These are phyloP conservation scores for Pollimyrus isidori DNA, from an alignment of 2,113 vertebrate species.

Conservation along the genomic window DNA sequence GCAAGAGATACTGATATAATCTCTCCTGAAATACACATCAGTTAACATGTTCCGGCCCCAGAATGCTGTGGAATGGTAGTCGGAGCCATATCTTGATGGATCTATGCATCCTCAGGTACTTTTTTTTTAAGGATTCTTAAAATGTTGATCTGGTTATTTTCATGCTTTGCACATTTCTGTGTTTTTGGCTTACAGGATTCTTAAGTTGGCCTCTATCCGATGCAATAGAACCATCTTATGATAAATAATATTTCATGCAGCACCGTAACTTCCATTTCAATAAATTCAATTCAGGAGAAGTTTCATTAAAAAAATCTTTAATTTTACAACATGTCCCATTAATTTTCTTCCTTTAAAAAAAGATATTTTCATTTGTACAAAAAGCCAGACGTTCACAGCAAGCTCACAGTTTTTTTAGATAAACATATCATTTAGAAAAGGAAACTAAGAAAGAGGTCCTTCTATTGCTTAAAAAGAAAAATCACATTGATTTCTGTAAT, in stretches of 20 bases:
- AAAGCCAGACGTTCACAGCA: background rate
- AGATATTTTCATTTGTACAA: slow-evolving; percentile 23
- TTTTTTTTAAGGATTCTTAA: background rate
- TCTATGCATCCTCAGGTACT: background rate
- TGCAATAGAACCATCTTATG: background rate
- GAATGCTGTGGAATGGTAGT: background rate
- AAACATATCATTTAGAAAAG: background rate
- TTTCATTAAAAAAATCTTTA: slow-evolving; percentile 20
- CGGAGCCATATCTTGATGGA: background rate
- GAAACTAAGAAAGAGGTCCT: background rate
- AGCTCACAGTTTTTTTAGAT: background rate
- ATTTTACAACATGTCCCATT: slow-evolving; percentile 18
- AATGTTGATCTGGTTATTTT: background rate
- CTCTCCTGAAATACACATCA: background rate
- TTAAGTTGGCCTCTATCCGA: background rate
- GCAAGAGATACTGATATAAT: background rate
- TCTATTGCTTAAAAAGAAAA: background rate
- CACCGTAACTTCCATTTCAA: background rate
- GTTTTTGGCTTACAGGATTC: background rate
- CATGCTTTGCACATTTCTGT: background rate
- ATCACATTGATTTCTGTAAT: slow-evolving; percentile 11
- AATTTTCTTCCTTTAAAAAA: slow-evolving; percentile 21
- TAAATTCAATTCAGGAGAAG: background rate
- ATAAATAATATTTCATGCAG: background rate
- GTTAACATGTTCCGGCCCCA: background rate